Evolutionary conservation across 2,797 vertebrate species (phyloP), one percentile per base, ranked within the genome.

Genomic region (Oreochromis mossambicus): DNA sequence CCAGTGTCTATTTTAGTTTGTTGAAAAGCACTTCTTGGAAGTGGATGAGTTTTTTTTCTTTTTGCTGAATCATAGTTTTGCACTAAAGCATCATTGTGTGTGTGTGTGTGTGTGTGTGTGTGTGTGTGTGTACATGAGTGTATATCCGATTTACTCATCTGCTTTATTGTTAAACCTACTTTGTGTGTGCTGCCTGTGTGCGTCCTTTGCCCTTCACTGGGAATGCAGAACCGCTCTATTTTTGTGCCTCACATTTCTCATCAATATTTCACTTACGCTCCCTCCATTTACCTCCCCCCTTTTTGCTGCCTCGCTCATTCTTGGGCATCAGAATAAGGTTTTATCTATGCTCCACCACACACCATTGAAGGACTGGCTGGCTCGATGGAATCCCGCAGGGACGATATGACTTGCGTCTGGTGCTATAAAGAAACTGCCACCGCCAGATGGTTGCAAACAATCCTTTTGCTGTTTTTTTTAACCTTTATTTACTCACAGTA

Each of bases 301-400:
- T 24, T 81, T 70, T 6, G n/a, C 73, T 61, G 70, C 26, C 76
- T 48, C 41, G 68, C 79, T 92, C 75, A 66, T 84, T 92, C 89
- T 81, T 56, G 81, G 88, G 87, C 88, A 86, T 92, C 91, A 93
- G 87, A 91, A 93, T 91, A 87, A 90, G 89, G 93, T 92, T 94
- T 95, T 95, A 92, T 94, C 91, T 91, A 92, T 93, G 92, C 93
- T 92, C 91, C 91, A 88, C 90, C 91, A 92, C 94, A 92, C 93
- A 88, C 87, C 83, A 80, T 75, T 89, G 93, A 94, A 93, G 87
- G 86, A 83, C 91, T 90, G 86, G 79, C 91, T 91, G 89, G 77
- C 91, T 88, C 88, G 87, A 85, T 86, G 82, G 77, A 70, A 82
- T 93, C 90, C 94, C 91, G 21, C 66, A 80, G 92, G 94, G 93